A percentile compares a stretch with the other conserved stretches of the same genome.
phyloP scores from a whole-genome alignment of 2,113 vertebrate genomes.

The cat (Felis catus) region F.catus_Fca126_mat1.0 CM031421.1:9449001-9449500 shows the following conservation, averaged over 20 bases:
- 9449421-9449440: neutral
- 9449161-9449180: neutral
- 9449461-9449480: neutral
- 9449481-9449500: constrained; percentile 2
- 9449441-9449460: neutral
- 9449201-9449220: neutral
- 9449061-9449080: constrained; percentile 81
- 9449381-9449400: neutral
- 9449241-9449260: neutral
- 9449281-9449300: neutral
- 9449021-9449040: constrained; percentile 85
- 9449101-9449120: neutral
- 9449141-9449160: neutral
- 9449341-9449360: neutral
- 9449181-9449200: neutral
- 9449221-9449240: fast-evolving
- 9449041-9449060: constrained; percentile 87
- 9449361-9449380: neutral
- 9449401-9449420: neutral
- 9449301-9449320: neutral
- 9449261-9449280: neutral
- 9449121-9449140: constrained; percentile 17
- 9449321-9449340: neutral
- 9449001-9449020: constrained; percentile 90
- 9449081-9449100: constrained; percentile 56